Percentiles rank a stretch among this genome's conserved stretches.
Evolutionary conservation across 2,797 vertebrate genomes (phyloP).

Genomic region (Austrolebias charrua): DNA sequence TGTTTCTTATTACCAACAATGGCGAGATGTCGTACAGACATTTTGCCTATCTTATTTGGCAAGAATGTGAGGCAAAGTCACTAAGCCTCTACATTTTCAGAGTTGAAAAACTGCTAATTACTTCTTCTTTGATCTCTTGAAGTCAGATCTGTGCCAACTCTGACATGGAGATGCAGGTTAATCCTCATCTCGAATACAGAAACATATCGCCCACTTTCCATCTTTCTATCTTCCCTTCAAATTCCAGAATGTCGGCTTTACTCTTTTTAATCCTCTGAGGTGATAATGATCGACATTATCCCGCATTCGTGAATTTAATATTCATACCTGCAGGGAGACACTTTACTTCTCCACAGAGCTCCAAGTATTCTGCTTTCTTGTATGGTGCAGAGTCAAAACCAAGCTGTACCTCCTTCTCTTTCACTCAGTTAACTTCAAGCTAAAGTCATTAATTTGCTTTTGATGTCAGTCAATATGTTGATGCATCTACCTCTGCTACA

Average conservation of each 20-base stretch:
- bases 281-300: slow-evolving; percentile 58
- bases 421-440: slow-evolving; percentile 11
- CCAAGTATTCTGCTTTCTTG: slow-evolving; percentile 40
- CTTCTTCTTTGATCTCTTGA: slow-evolving; percentile 30
- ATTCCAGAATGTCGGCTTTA: slow-evolving; percentile 28
- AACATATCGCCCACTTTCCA: slow-evolving; percentile 31
- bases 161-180: slow-evolving; percentile 44
- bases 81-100: slow-evolving; percentile 9
- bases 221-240: slow-evolving; percentile 41
- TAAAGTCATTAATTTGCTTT: slow-evolving; percentile 16
- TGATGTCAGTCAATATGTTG: background rate
- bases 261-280: slow-evolving; percentile 44
- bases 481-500: slow-evolving; percentile 9
- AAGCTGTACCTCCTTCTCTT: slow-evolving; percentile 20
- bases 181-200: slow-evolving; percentile 53
- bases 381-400: slow-evolving; percentile 49
- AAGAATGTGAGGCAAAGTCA: slow-evolving; percentile 24
- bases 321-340: slow-evolving; percentile 42
- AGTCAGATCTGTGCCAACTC: slow-evolving; percentile 48
- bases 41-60: slow-evolving; percentile 18
- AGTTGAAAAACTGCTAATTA: slow-evolving; percentile 36
- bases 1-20: too few species aligned
- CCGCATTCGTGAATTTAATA: slow-evolving; percentile 64
- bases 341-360: slow-evolving; percentile 30
- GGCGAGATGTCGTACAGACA: background rate